Evolutionary conservation across 2,113 vertebrate species (phyloP).

Genomic region (Pipa parva): DNA sequence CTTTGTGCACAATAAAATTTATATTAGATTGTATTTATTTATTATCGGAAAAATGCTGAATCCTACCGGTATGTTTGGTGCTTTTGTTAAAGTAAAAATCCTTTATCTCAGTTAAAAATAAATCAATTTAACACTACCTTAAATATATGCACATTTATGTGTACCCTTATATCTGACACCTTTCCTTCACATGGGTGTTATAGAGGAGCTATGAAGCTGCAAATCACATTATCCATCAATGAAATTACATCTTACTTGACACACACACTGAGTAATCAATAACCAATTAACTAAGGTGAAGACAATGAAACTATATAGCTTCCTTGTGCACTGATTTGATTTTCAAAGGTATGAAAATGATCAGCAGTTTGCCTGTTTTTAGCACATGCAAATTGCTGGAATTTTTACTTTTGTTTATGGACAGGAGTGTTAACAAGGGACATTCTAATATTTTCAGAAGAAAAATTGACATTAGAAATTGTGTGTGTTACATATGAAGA

Average conservation of each 20-base stretch:
- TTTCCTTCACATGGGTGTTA: constrained; percentile 9
- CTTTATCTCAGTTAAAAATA: neutral
- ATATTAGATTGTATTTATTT: too few relatives aligned
- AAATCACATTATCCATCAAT: constrained; percentile 26
- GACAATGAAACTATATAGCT: constrained; percentile 21
- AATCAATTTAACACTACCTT: constrained; percentile 12
- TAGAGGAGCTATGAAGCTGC: constrained; percentile 9
- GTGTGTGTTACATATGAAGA: too few relatives aligned
- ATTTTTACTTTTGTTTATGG: too few relatives aligned
- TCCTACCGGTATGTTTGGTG: too few relatives aligned
- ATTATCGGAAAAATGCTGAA: too few relatives aligned
- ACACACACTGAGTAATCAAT: constrained; percentile 29
- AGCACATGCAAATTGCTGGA: too few relatives aligned
- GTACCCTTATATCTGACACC: constrained; percentile 10
- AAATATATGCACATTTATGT: constrained; percentile 4
- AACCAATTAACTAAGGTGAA: constrained; percentile 26
- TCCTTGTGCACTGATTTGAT: neutral
- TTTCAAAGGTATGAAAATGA: neutral
- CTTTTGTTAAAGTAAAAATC: neutral
- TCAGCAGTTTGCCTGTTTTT: too few relatives aligned
- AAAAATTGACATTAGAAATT: too few relatives aligned
- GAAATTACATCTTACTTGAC: constrained; percentile 27
- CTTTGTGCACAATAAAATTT: too few relatives aligned
- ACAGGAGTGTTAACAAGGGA: too few relatives aligned
- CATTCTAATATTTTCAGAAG: too few relatives aligned